Conservation (phyloP, 2,113 vertebrate genomes). For the Cyanoderma ruficeps region DNA sequence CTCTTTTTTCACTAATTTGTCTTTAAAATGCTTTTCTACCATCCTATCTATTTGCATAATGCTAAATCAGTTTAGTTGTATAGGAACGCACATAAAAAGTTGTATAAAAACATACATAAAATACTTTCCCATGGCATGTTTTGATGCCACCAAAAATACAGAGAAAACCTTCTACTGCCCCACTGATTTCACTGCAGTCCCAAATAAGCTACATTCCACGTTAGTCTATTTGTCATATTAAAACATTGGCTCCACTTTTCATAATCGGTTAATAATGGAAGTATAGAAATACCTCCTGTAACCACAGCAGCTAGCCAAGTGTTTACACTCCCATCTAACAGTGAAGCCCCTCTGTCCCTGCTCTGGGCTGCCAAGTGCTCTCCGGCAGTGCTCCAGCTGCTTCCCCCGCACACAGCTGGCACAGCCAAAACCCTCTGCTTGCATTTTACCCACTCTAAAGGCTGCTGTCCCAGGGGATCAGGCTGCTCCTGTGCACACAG, state of each 20-base stretch:
- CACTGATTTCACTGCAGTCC: background rate
- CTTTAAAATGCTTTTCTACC: background rate
- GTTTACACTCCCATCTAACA: conserved; percentile 2
- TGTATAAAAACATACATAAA: background rate
- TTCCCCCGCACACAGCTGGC: conserved; percentile 43
- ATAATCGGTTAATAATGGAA: conserved; percentile 13
- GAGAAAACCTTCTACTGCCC: background rate
- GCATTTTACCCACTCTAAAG: background rate
- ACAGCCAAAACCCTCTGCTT: background rate
- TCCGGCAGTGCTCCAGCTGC: conserved; percentile 47
- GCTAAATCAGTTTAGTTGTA: background rate
- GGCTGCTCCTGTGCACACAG: background rate
- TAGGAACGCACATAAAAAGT: background rate
- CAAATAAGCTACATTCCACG: background rate
- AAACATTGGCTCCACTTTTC: background rate
- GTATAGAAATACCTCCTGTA: background rate
- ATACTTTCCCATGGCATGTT: background rate
- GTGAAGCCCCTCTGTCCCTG: conserved; percentile 25
- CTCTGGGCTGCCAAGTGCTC: conserved; percentile 22
- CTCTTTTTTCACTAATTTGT: background rate
- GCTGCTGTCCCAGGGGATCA: background rate
- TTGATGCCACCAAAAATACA: background rate
- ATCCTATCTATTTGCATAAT: background rate
- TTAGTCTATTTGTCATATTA: background rate
- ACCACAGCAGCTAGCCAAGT: conserved; percentile 25